Percentiles rank a stretch among this genome's conserved stretches.
phyloP scores from a whole-genome alignment of 2,888 invertebrate species.

The Conchocele bisecta region DNA sequence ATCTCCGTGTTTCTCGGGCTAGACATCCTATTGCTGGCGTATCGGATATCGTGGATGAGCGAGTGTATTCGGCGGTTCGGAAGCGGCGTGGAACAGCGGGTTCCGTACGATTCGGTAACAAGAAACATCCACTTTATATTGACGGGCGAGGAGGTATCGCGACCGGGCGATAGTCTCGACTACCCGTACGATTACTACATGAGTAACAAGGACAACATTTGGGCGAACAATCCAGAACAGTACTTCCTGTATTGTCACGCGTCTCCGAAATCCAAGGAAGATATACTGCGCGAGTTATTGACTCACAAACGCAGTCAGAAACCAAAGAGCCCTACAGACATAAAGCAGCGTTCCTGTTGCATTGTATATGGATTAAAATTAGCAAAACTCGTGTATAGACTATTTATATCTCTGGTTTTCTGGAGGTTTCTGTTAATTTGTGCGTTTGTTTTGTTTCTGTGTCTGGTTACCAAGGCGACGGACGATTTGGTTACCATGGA shows the following conservation, averaged over 20 bases:
- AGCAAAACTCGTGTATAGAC: slow-evolving; percentile 50
- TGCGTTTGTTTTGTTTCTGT: slow-evolving; percentile 63
- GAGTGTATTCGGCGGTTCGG: slow-evolving; percentile 63
- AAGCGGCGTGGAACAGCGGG: slow-evolving; percentile 69
- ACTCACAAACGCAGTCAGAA: slow-evolving; percentile 66
- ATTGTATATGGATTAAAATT: slow-evolving; percentile 11
- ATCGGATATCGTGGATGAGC: slow-evolving; percentile 72
- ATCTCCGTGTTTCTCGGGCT: slow-evolving; percentile 70
- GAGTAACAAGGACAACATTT: slow-evolving; percentile 66
- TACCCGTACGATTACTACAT: slow-evolving; percentile 66
- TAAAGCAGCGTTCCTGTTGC: slow-evolving; percentile 20
- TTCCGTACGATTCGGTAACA: slow-evolving; percentile 73
- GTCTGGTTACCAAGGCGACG: slow-evolving; percentile 62
- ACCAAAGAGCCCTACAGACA: slow-evolving; percentile 39
- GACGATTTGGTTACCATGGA: slow-evolving; percentile 67
- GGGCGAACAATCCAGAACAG: slow-evolving; percentile 63
- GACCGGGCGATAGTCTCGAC: slow-evolving; percentile 57
- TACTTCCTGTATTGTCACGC: slow-evolving; percentile 71
- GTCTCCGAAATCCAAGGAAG: slow-evolving; percentile 69
- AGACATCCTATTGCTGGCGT: slow-evolving; percentile 69
- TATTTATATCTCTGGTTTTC: slow-evolving; percentile 61
- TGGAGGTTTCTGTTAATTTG: slow-evolving; percentile 66
- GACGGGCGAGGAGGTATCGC: slow-evolving; percentile 68
- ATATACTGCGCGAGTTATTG: slow-evolving; percentile 74
- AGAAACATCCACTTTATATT: slow-evolving; percentile 72